Percentiles rank a stretch among this genome's conserved stretches.
These are phyloP conservation scores for Epizoanthus rinbou DNA, from an alignment of 92 coral and sea anemone species.

Conservation along the genomic window DNA sequence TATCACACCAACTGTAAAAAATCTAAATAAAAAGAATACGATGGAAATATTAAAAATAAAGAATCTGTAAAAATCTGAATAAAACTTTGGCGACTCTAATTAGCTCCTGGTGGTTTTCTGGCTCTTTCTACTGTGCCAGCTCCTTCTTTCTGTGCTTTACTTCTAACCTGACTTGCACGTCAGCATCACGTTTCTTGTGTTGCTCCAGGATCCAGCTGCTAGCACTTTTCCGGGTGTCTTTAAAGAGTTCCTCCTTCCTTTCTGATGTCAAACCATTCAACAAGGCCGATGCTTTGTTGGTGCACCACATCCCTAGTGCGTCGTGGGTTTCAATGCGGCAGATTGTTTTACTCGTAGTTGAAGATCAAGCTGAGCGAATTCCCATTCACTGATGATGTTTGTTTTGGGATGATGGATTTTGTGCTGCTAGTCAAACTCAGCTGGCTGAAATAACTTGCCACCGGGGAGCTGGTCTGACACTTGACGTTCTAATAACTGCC, in stretches of 20 bases:
- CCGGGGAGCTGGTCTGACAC: slow-evolving; percentile 30
- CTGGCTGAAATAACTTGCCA: slow-evolving; percentile 1
- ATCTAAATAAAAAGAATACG: too few relatives aligned
- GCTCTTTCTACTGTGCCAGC: background rate
- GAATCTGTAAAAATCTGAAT: too few relatives aligned
- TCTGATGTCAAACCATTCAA: background rate
- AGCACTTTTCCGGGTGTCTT: slow-evolving; percentile 18
- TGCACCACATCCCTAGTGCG: background rate
- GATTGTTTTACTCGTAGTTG: slow-evolving; percentile 19
- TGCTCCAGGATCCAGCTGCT: slow-evolving; percentile 13
- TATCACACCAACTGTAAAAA: too few relatives aligned
- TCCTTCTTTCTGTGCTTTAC: slow-evolving; percentile 19
- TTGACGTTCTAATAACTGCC: background rate
- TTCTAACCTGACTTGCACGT: background rate
- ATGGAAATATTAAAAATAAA: too few relatives aligned
- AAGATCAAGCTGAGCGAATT: slow-evolving; percentile 20
- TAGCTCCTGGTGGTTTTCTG: background rate
- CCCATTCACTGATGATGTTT: slow-evolving; percentile 7
- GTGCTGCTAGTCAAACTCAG: background rate
- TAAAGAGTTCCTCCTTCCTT: slow-evolving; percentile 3
- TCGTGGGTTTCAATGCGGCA: background rate
- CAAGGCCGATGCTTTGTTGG: background rate
- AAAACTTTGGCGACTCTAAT: background rate
- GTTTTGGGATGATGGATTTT: background rate
- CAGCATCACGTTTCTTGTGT: slow-evolving; percentile 1